Percentiles rank a stretch among this genome's conserved stretches.
phyloP scores from a whole-genome alignment of 2,113 vertebrate species.

The Urocynchramus pylzowi region DNA sequence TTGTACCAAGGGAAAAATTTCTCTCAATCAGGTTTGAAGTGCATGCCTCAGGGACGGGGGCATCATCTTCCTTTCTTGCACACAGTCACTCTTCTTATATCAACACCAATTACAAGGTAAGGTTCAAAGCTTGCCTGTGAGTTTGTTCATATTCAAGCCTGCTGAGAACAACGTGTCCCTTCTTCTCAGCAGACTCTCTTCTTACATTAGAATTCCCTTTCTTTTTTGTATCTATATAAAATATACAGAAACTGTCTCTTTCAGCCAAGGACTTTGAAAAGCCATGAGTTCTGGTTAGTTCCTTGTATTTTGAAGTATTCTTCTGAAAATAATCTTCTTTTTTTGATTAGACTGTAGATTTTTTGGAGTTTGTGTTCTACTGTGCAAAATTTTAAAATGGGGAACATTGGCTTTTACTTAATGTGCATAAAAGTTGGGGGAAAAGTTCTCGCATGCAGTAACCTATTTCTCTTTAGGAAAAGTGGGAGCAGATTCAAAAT shows the following conservation, averaged over 20 bases:
- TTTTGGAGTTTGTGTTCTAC: not conserved
- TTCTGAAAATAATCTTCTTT: not conserved
- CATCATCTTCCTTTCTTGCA: slow-evolving; percentile 21
- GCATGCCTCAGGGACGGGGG: not conserved
- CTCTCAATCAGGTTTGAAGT: slow-evolving; percentile 47
- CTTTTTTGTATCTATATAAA: not conserved
- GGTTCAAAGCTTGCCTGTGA: slow-evolving; percentile 25
- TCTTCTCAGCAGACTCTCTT: not conserved
- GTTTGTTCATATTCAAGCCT: slow-evolving; percentile 16
- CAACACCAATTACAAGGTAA: slow-evolving; percentile 11
- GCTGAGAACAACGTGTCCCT: not conserved
- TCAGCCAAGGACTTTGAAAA: slow-evolving; percentile 6
- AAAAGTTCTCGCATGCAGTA: not conserved
- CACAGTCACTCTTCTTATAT: slow-evolving; percentile 21
- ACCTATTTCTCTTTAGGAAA: not conserved
- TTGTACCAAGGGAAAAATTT: slow-evolving; percentile 34
- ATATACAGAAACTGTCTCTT: not conserved
- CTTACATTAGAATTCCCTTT: not conserved
- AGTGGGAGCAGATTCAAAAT: not conserved
- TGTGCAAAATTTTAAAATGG: not conserved
- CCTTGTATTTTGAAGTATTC: not conserved
- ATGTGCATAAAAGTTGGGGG: not conserved
- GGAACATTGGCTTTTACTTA: not conserved
- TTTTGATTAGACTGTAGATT: not conserved
- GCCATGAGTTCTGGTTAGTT: not conserved